A percentile compares a stretch with the other conserved stretches of the same genome.
Evolutionary conservation across 2,888 invertebrate species (phyloP).

Genomic region (Phengaris arion): DNA sequence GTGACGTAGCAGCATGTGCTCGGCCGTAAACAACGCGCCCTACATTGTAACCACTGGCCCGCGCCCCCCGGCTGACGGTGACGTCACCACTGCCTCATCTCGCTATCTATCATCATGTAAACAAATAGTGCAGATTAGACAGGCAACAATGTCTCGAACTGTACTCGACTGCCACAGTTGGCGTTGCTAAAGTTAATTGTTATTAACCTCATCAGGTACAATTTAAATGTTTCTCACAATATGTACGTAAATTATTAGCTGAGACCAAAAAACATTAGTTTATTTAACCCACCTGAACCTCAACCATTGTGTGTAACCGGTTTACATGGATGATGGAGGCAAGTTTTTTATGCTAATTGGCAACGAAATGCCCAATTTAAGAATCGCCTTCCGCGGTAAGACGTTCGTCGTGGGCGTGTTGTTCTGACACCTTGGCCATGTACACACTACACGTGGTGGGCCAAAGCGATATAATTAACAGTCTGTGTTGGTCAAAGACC

Average conservation of each 20-base stretch:
- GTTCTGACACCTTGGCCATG: background rate
- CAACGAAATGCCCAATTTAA: background rate
- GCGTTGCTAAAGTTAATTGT: background rate
- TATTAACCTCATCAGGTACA: background rate
- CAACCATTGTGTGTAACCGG: background rate
- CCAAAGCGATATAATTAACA: background rate
- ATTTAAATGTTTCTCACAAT: background rate
- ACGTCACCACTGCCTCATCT: background rate
- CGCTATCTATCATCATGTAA: background rate
- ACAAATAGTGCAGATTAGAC: background rate
- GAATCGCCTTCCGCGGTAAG: background rate
- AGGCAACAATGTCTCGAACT: background rate
- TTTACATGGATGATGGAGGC: background rate
- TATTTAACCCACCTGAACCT: constrained; percentile 12
- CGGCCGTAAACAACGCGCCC: background rate
- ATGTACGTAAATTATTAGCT: background rate
- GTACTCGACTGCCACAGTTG: background rate
- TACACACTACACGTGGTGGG: background rate
- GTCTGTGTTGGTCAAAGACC: background rate
- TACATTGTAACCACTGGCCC: background rate
- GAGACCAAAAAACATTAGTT: background rate
- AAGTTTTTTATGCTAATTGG: background rate
- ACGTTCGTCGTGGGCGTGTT: background rate
- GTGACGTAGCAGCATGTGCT: background rate
- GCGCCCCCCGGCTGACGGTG: background rate